Evolutionary conservation across 2,113 vertebrate genomes (phyloP), one percentile per base, ranked within the genome.

Genomic region (Varanus komodoensis): DNA sequence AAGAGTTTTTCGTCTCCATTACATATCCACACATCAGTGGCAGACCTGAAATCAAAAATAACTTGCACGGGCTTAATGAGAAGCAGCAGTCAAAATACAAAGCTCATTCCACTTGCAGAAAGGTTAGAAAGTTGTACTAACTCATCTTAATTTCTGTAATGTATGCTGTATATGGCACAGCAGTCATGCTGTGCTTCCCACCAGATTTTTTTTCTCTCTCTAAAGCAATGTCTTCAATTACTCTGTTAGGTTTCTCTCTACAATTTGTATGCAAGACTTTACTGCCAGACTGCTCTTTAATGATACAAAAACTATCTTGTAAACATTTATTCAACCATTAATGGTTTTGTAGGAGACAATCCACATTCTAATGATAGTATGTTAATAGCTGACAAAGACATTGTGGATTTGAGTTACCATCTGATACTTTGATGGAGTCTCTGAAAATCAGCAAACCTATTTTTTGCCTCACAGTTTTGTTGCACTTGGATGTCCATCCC

Each of bases 401-500:
- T 81, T 87, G 84, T 88, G 25, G 3, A 84, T 82, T 71, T 69
- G 67, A 89, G 15, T 89, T 81, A 50, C 15, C 6, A 61, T 64
- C 44, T 89, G 86, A 94, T 73, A n/a, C 2, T 86, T 92, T 86
- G 57, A 19, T 50, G 29, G 32, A 64, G 32, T 3, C 64, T 91
- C 84, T 90, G 73, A 90, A 83, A 92, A 88, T 64, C 57, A 78
- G 14, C 81, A 82, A 44, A 32, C 80, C n/a, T 34, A 29, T 1
- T 89, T 93, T 91, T 90, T 91, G 23, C 14, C 81, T 83, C 73
- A 8, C 5, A 85, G 15, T 85, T 91, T 64, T 68, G 86, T 52
- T 87, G 29, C 64, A 93, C 90, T 29, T 90, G 87, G 32, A 90
- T 89, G 3, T 85, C 69, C 82, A 90, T 90, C 54, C 48, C 44